Evolutionary conservation across 2,797 vertebrate species (phyloP), one percentile per base, ranked within the genome.

Genomic region (Hylomyscus alleni): DNA sequence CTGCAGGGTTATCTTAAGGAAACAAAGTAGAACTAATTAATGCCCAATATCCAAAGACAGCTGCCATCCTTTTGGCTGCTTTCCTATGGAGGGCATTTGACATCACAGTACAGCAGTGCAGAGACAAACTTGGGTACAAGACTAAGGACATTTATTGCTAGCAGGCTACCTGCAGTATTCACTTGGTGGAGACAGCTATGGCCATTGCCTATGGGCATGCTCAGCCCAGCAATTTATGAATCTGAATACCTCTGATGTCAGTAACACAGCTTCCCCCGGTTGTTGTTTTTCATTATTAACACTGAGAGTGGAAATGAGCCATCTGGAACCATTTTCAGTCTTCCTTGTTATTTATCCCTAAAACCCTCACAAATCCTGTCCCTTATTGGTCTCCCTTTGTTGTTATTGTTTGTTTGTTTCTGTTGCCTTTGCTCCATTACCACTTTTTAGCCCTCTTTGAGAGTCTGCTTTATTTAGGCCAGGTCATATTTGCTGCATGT

Each of bases 221-320:
- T 47, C n/a, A 81, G 37, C 20, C 69, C 86, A 85, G 62, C 15
- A 67, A 40, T 1, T 69, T 40, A 87, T n/a, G 58, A 3, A 82
- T 77, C n/a, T 69, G 15, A 54, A 52, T 77, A n/a, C 8, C 40
- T 76, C 80, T 90, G 52, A 92, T n/a, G 19, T 94, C 69, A 56
- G 2, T 72, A 50, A 84, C 19, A 90, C 11, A 37, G 29, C 60
- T 88, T 93, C 73, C 86, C 40, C 9, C 88, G 22, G 24, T 88
- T 93, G 91, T 81, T 93, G 56, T 92, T 89, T 72, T 92, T 95
- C 78, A 88, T 11, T 24, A 47, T 89, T 80, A 85, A 89, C 29
- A 87, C 20, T 24, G 20, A 78, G 58, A 87, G 82, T 87, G 52
- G 5, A 84, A 15, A 40, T 89, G 78, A 92, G 12, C 75, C 12